These are phyloP conservation scores for Morinoia aosen DNA, from an alignment of 2,888 invertebrate species.

Conservation along the genomic window DNA sequence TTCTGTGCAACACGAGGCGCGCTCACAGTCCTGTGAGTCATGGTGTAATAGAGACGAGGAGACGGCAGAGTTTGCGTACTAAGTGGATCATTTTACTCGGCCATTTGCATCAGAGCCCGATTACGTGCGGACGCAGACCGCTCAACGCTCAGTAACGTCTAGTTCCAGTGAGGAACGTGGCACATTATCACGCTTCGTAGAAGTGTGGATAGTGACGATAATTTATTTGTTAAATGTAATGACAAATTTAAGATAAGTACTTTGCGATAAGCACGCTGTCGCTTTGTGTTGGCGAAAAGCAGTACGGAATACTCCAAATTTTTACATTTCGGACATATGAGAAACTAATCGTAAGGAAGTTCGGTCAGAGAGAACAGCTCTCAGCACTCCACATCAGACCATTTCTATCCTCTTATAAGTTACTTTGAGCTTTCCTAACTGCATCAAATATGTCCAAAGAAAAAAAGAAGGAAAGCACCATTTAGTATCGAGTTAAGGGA, in stretches of 20 bases:
- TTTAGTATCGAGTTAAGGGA: no score
- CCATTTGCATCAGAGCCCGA: neutral
- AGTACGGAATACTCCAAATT: neutral
- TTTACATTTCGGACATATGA: neutral
- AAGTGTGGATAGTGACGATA: neutral
- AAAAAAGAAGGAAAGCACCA: no score
- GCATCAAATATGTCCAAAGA: no score
- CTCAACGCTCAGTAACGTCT: neutral
- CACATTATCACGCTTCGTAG: neutral
- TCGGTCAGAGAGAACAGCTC: neutral
- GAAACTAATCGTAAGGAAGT: neutral
- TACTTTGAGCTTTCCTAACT: no score
- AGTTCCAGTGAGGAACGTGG: neutral
- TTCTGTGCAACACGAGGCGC: neutral
- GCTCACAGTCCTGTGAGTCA: neutral
- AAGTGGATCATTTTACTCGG: conserved; percentile 23
- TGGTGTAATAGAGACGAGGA: neutral
- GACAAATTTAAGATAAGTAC: neutral
- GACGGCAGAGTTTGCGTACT: neutral
- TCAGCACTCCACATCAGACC: neutral
- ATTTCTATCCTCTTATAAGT: no score
- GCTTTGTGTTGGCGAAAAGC: neutral
- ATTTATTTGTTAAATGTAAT: neutral
- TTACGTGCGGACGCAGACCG: neutral
- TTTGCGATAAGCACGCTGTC: neutral